Evolutionary conservation across 1,140 invertebrate genomes (phyloP).

Genomic region (Calephelis virginiensis): DNA sequence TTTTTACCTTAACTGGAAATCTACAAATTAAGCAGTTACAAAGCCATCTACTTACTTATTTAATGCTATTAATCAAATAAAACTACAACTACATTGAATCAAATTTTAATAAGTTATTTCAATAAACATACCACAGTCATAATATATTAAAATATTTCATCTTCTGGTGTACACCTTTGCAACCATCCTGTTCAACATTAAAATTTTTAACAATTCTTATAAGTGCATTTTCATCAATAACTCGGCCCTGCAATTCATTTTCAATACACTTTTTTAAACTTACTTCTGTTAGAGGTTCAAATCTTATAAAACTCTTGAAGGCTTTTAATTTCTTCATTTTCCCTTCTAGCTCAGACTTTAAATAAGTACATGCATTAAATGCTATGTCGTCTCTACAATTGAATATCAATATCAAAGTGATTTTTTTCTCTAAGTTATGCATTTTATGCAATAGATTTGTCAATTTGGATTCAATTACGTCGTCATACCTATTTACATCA

Average conservation of each 20-base stretch:
- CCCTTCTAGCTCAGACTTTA: constrained; percentile 37
- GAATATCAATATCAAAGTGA: constrained; percentile 52
- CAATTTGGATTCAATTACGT: constrained; percentile 34
- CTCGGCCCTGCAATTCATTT: constrained; percentile 43
- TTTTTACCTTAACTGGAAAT: neutral
- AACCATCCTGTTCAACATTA: constrained; percentile 61
- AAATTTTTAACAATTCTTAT: constrained; percentile 55
- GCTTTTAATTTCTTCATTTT: constrained; percentile 40
- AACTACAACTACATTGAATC: constrained; percentile 30
- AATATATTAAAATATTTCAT: constrained; percentile 54
- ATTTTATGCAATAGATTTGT: constrained; percentile 48
- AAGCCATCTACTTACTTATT: constrained; percentile 3
- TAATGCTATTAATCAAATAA: constrained; percentile 20
- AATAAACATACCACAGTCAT: constrained; percentile 43
- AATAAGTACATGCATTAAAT: constrained; percentile 44
- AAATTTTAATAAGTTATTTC: constrained; percentile 23
- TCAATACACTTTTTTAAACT: constrained; percentile 57
- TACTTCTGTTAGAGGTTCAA: constrained; percentile 46
- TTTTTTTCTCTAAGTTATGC: constrained; percentile 43
- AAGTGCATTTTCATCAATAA: constrained; percentile 36
- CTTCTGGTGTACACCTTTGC: constrained; percentile 67
- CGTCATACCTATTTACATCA: constrained; percentile 49
- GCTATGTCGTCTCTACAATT: constrained; percentile 48
- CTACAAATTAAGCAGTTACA: constrained; percentile 3
- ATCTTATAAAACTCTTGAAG: constrained; percentile 50